Evolutionary conservation across 1,140 invertebrate species (phyloP).

Genomic region (Radopholus similis): DNA sequence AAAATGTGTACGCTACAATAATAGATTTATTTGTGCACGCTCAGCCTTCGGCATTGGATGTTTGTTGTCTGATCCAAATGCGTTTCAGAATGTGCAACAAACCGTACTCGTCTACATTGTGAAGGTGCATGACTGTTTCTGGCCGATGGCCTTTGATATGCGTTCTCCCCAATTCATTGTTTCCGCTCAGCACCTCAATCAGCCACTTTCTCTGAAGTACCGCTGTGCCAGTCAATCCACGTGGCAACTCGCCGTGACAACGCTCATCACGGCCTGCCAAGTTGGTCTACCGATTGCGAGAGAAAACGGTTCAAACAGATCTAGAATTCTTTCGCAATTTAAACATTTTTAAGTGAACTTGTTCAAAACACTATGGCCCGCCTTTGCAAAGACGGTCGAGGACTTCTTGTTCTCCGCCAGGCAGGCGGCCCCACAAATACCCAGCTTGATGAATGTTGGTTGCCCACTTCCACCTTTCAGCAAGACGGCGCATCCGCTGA

Average conservation of each 20-base stretch:
- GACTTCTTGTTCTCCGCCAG: slow-evolving; percentile 77
- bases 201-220: slow-evolving; percentile 76
- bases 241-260: slow-evolving; percentile 79
- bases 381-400: slow-evolving; percentile 78
- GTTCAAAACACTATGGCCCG: slow-evolving; percentile 70
- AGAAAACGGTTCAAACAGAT: slow-evolving; percentile 66
- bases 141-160: neutral
- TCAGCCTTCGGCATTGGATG: too few relatives aligned
- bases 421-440: neutral
- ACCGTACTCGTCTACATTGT: slow-evolving; percentile 47
- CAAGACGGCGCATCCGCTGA: slow-evolving; percentile 69
- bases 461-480: slow-evolving; percentile 60
- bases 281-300: slow-evolving; percentile 80
- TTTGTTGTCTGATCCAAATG: too few relatives aligned
- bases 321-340: slow-evolving; percentile 40
- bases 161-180: too few relatives aligned
- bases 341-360: slow-evolving; percentile 52
- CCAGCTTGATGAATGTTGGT: neutral
- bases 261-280: slow-evolving; percentile 70
- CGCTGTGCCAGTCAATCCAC: slow-evolving; percentile 75
- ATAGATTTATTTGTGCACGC: too few relatives aligned
- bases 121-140: slow-evolving; percentile 24
- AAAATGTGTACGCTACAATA: too few relatives aligned
- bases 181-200: slow-evolving; percentile 34
- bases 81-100: slow-evolving; percentile 28